Evolutionary conservation across 2,797 vertebrate species (phyloP), one percentile per base, ranked within the genome.

Genomic region (Acanthurus leucopareius): DNA sequence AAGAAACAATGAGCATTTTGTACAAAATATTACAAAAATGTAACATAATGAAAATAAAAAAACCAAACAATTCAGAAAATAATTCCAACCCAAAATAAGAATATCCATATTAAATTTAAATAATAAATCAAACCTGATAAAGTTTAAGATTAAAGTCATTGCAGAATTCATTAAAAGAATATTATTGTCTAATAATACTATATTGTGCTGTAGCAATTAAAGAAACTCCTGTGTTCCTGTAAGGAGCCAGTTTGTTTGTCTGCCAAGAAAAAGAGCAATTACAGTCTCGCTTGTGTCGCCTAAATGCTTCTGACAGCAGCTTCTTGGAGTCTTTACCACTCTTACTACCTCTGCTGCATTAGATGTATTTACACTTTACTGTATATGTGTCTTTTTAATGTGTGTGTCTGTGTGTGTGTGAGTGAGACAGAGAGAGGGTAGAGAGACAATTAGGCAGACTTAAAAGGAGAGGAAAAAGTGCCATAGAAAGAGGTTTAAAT

Each of bases 241-340:
- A 59, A 19, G 40, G 74, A 75, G 60, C 28, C 38, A 25, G 15
- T 45, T 32, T 32, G 42, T 73, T 79, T 71, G 25, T 79, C 54
- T 74, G 48, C 40, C 52, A 54, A 71, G 77, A 72, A 60, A 76
- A 78, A 51, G 16, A 69, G 48, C 61, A 84, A 79, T 84, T 83
- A 70, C 77, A 70, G 42, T 76, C 58, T 44, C 20, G 22, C 66
- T 51, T 80, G 52, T 63, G 64, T 78, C 77, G 58, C 40, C 44
- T 91, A 83, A 91, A 88, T 66, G 67, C 58, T 79, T 89, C 65
- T 85, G 91, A 91, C 88, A 85, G 87, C 73, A 84, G 58, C 61
- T 7, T 40, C n/a, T 75, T 59, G 20, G 68, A 73, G 69, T 69
- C 69, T 61, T 85, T 84, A 77, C 57, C 60, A 76, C 69, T 78